phyloP scores from a whole-genome alignment of 2,888 invertebrate species.

The Oligia fasciuncula region DNA sequence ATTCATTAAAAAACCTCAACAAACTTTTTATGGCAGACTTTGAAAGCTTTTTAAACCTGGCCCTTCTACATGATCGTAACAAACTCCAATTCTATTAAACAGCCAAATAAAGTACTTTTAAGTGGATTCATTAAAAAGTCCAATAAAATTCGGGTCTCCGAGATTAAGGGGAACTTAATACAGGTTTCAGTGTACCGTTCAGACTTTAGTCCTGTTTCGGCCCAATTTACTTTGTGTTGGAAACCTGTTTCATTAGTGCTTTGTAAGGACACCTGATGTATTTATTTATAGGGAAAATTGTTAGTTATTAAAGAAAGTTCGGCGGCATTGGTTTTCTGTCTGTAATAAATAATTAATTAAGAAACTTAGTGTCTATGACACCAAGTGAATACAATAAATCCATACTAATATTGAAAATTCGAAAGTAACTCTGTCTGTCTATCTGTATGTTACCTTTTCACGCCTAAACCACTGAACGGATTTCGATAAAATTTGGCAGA shows the following conservation, averaged over 20 bases:
- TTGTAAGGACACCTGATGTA: constrained; percentile 13
- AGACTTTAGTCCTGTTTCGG: constrained; percentile 39
- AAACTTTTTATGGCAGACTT: constrained; percentile 1
- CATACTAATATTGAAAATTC: too few species aligned
- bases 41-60: constrained; percentile 2
- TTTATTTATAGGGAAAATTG: constrained; percentile 19
- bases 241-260: constrained; percentile 36
- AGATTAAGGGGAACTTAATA: constrained; percentile 60
- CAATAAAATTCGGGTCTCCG: constrained; percentile 59
- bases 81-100: constrained; percentile 54
- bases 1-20: constrained; percentile 10
- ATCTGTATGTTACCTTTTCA: too few species aligned
- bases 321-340: not conserved
- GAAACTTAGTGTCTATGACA: not conserved
- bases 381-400: not conserved
- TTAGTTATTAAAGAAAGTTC: not conserved
- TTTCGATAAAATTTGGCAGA: too few species aligned
- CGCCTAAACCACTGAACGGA: too few species aligned
- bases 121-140: constrained; percentile 69
- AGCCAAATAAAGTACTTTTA: constrained; percentile 60
- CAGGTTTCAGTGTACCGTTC: constrained; percentile 31
- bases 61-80: constrained; percentile 32
- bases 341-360: not conserved
- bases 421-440: too few species aligned
- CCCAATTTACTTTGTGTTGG: constrained; percentile 42